Evolutionary conservation across 2,797 vertebrate genomes (phyloP).

Genomic region (Brotula barbata): DNA sequence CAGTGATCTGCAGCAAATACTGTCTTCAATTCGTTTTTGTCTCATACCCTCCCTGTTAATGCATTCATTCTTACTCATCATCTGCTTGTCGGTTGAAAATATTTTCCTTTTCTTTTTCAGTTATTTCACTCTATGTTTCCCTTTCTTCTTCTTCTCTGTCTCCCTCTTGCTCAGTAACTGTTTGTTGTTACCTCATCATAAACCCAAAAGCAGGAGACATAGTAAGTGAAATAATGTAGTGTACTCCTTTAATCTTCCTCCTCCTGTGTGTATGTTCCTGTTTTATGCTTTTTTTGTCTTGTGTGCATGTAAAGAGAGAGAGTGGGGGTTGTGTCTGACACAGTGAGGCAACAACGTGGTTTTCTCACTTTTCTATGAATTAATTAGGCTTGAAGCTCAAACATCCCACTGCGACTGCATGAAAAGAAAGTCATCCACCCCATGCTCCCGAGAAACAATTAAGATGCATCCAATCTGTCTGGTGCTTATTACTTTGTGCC

Average conservation of each 20-base stretch:
- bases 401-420: constrained; percentile 37
- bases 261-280: constrained; percentile 7
- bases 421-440: constrained; percentile 32
- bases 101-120: neutral
- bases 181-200: constrained; percentile 49
- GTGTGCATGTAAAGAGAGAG: constrained; percentile 13
- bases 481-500: constrained; percentile 29
- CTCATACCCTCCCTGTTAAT: neutral
- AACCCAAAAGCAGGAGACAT: constrained; percentile 44
- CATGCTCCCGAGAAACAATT: constrained; percentile 54
- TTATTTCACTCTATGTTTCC: neutral
- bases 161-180: constrained; percentile 45
- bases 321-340: constrained; percentile 14
- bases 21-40: neutral
- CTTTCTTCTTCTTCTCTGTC: constrained; percentile 23
- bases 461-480: constrained; percentile 44
- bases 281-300: constrained; percentile 23
- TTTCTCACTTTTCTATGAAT: constrained; percentile 54
- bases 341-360: constrained; percentile 53
- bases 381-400: constrained; percentile 71
- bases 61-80: neutral
- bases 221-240: constrained; percentile 29
- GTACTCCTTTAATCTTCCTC: neutral
- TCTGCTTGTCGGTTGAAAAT: constrained; percentile 1
- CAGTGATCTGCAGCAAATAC: neutral